Evolutionary conservation across 2,888 invertebrate genomes (phyloP), one percentile per base, ranked within the genome.

Genomic region (Yponomeuta sedellus): DNA sequence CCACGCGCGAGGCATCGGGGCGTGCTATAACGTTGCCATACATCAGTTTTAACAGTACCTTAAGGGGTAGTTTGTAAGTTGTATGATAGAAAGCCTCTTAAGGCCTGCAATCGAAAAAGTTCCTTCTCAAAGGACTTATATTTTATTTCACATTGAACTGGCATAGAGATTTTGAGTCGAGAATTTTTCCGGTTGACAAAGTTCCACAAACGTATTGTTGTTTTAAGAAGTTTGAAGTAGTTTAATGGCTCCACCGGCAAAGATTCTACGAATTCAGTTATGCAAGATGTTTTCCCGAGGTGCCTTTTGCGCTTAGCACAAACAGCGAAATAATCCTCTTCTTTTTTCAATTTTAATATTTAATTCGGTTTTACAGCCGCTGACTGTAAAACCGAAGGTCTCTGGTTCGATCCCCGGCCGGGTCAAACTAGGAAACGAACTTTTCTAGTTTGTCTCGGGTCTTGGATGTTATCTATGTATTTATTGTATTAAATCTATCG

Each of bases 51-150:
- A 74, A 80, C 74, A 71, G 77, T 71, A 74, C 80, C 79, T 77
- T 68, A 69, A 68, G 79, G 80, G 75, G 71, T 78, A 73, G 76
- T 81, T 78, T 77, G 73, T 77, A 75, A 79, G 74, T 71, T 69
- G 52, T 66, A 71, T 74, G 74, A 74, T 73, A 73, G 71, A 74
- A 74, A 68, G 71, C 73, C 70, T 71, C 71, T 67, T 71, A 66
- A 10, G 57, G 68, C 62, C 56, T 69, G 65, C 70, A 67, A 67
- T 66, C 57, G 68, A 62, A 66, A 68, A 71, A 71, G 69, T 74
- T 72, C 67, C 56, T 61, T 67, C 70, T 68, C 69, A 8, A 61
- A 67, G 70, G 71, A 74, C 72, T 70, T 19, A 62, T 62, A 59
- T 25, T 20, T 59, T 59, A 59, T 25, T 59, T 19, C 11, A 25